Percentiles rank a stretch among this genome's conserved stretches.
Conservation (phyloP, 2,113 vertebrate genomes). For the Microcebus murinus region DNA sequence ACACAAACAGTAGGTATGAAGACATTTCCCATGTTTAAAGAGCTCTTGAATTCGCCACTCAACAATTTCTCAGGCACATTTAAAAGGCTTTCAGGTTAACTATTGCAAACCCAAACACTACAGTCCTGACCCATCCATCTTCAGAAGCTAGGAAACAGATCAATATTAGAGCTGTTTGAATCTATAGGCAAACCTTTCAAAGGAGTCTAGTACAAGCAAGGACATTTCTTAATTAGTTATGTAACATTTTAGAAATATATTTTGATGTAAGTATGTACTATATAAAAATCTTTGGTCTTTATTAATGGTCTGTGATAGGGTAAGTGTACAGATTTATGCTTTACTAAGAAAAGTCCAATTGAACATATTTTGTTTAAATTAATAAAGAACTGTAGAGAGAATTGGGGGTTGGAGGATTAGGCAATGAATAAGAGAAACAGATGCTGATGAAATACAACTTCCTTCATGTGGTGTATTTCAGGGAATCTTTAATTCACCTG, state of each 20-base stretch:
- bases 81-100: slow-evolving; percentile 51
- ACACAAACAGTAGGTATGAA: not conserved
- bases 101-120: not conserved
- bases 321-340: slow-evolving; percentile 69
- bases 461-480: slow-evolving; percentile 77
- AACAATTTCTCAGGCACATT: slow-evolving; percentile 21
- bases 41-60: not conserved
- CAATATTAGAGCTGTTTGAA: slow-evolving; percentile 42
- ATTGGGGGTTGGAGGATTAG: slow-evolving; percentile 78
- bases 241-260: slow-evolving; percentile 29
- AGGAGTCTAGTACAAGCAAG: not conserved
- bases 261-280: not conserved
- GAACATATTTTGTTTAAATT: slow-evolving; percentile 81
- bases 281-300: slow-evolving; percentile 38
- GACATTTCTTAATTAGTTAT: slow-evolving; percentile 57
- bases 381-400: slow-evolving; percentile 69
- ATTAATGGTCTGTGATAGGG: slow-evolving; percentile 6
- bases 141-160: slow-evolving; percentile 44
- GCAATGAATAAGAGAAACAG: slow-evolving; percentile 84
- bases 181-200: slow-evolving; percentile 53
- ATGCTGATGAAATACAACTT: slow-evolving; percentile 83
- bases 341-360: slow-evolving; percentile 55
- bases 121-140: slow-evolving; percentile 13
- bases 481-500: slow-evolving; percentile 84
- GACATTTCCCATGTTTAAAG: not conserved